Percentiles rank a stretch among this genome's conserved stretches.
Conservation (phyloP, 2,113 vertebrate species). For the Pimephales promelas region DNA sequence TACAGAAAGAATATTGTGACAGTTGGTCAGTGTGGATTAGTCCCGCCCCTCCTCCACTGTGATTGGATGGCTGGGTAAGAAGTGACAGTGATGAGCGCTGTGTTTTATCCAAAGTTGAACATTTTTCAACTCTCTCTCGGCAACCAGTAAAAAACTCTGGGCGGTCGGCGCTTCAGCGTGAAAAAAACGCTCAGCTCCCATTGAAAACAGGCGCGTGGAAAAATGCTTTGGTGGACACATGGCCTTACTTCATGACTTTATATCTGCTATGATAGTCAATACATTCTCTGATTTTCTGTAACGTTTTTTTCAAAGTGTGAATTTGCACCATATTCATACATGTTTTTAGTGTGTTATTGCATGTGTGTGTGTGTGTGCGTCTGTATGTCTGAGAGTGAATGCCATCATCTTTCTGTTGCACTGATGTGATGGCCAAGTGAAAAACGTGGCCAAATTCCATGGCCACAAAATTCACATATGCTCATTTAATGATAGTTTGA, state of each 20-base stretch:
- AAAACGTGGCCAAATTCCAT: constrained; percentile 61
- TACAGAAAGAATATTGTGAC: too few species aligned
- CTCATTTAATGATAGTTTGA: constrained; percentile 56
- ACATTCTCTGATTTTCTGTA: background rate
- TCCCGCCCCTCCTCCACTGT: too few species aligned
- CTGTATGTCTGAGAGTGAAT: background rate
- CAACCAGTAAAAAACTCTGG: too few species aligned
- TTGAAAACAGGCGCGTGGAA: too few species aligned
- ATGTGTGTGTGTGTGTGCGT: constrained; percentile 24
- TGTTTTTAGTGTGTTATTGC: constrained; percentile 33
- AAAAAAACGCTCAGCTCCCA: too few species aligned
- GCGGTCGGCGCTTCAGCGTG: too few species aligned
- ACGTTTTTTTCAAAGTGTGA: background rate
- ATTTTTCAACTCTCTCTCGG: too few species aligned
- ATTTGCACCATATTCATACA: background rate
- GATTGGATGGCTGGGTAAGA: too few species aligned
- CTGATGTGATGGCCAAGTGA: constrained; percentile 59
- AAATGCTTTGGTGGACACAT: too few species aligned
- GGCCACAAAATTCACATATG: constrained; percentile 61
- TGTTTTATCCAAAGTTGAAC: too few species aligned
- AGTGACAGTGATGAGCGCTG: too few species aligned
- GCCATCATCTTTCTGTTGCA: constrained; percentile 31
- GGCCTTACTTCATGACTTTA: background rate
- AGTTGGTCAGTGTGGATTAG: too few species aligned
- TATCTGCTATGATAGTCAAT: background rate